A percentile compares a stretch with the other conserved stretches of the same genome.
Evolutionary conservation across 2,888 invertebrate species (phyloP).

Genomic region (Thereva nobilitata): DNA sequence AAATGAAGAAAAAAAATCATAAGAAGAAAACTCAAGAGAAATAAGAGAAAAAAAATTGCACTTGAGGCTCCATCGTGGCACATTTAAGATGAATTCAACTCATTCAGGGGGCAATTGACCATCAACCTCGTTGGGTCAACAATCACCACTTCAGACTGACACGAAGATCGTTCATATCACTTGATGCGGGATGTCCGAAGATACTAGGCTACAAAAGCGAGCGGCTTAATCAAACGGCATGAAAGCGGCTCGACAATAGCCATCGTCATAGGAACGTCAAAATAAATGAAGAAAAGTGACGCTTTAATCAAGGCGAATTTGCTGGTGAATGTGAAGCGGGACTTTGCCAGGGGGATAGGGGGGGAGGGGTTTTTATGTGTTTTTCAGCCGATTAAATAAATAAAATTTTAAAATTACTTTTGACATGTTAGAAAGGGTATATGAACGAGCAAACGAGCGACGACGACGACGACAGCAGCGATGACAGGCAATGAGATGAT

Average conservation of each 20-base stretch:
- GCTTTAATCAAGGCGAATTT: slow-evolving; percentile 55
- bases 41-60: slow-evolving; percentile 7
- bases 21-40: too few relatives aligned
- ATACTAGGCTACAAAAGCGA: background rate
- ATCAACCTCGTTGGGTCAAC: slow-evolving; percentile 32
- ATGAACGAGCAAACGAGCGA: too few relatives aligned
- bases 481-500: too few relatives aligned
- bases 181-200: slow-evolving; percentile 2
- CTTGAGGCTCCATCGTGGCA: slow-evolving; percentile 18
- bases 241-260: slow-evolving; percentile 46
- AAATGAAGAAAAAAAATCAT: too few relatives aligned
- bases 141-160: slow-evolving; percentile 30
- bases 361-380: background rate
- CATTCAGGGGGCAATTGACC: slow-evolving; percentile 34
- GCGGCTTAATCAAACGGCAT: slow-evolving; percentile 22
- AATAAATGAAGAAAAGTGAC: slow-evolving; percentile 58
- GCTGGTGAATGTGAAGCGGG: slow-evolving; percentile 3
- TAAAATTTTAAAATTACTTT: slow-evolving; percentile 34
- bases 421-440: slow-evolving; percentile 11
- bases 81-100: slow-evolving; percentile 21
- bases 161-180: slow-evolving; percentile 28
- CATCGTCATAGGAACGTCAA: slow-evolving; percentile 56
- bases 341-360: background rate
- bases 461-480: too few relatives aligned
- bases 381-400: slow-evolving; percentile 14